These are phyloP conservation scores for Cephonodes hylas DNA, from an alignment of 2,888 invertebrate species.

Conservation along the genomic window DNA sequence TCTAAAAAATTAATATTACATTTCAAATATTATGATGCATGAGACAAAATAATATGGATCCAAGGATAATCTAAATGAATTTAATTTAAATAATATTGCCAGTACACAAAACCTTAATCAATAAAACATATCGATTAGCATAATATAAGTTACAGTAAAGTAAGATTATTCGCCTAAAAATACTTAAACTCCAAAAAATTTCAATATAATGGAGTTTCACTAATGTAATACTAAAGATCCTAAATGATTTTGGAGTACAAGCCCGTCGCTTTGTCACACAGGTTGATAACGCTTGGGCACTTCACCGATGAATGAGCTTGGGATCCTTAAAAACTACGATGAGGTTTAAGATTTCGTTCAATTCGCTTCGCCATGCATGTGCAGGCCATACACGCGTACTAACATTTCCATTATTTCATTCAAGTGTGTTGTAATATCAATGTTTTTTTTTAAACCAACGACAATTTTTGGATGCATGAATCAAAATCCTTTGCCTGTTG, in stretches of 20 bases:
- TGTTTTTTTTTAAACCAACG: not conserved
- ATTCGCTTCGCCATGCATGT: constrained; percentile 43
- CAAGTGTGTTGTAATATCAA: no score
- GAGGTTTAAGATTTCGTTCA: constrained; percentile 48
- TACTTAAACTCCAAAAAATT: no score
- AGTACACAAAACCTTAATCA: no score
- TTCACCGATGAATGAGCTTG: constrained; percentile 37
- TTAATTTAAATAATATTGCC: no score
- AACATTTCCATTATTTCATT: constrained; percentile 14
- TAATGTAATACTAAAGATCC: not conserved
- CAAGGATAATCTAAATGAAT: no score
- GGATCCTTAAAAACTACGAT: constrained; percentile 27
- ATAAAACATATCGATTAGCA: no score
- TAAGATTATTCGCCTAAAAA: no score
- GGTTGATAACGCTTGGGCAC: constrained; percentile 43
- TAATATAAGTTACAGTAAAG: no score
- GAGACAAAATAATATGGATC: no score
- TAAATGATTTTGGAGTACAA: constrained; percentile 1
- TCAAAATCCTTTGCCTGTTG: not conserved
- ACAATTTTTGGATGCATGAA: not conserved
- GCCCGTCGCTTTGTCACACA: constrained; percentile 31
- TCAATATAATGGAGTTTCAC: no score
- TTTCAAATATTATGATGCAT: no score
- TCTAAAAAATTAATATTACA: no score
- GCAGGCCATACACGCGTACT: constrained; percentile 33